Base-by-base conservation (phyloP, 1,140 invertebrate genomes). In the Protaetia brevitarsis region DNA sequence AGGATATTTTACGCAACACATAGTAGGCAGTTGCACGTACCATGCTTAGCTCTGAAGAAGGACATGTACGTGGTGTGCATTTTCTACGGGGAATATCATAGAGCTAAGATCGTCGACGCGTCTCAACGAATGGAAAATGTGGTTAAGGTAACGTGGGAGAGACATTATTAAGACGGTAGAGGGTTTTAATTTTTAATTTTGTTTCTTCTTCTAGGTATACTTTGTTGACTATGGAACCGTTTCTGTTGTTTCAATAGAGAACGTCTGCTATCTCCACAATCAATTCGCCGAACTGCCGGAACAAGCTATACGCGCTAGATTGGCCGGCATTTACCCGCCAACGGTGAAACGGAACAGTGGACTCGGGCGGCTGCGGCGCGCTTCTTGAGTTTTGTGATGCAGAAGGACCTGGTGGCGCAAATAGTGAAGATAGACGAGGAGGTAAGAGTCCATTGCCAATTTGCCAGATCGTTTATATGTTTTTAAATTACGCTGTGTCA, bases 211-310 rank as follows among this genome's bases (percentile, higher is more conserved):
- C 56, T 37, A 75, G 74, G 64, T 74, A 10, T 67, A 72, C 37
- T 76, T 65, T 51, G 65, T 74, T 13, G 74, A 76, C 65, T 76
- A 73, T 63, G 74, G 74, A 2, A 76, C 73, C 10, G 64, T 76
- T 7, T n/a, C 45, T 6, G 66, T 65, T 60, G 65, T 68, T 26
- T 26, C 63, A 6, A 60, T 16, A 2, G 69, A 61, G 13, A 68
- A 62, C 23, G 65, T 76, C 23, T 73, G 69, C 58, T 76, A 71
- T 62, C 51, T 76, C 1, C 65, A 68, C 10, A 57, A 58, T 2
- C 34, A 71, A 27, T 76, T 74, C 57, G 19, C 61, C 6, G 28
- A 68, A n/a, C 23, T 74, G 28, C 70, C 70, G 16, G 66, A 63
- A 13, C 74, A 76, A 69, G 72, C 72, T 1, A 67, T 74, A 10